Conservation (phyloP, 2,113 vertebrate genomes). For the Sapajus apella region DNA sequence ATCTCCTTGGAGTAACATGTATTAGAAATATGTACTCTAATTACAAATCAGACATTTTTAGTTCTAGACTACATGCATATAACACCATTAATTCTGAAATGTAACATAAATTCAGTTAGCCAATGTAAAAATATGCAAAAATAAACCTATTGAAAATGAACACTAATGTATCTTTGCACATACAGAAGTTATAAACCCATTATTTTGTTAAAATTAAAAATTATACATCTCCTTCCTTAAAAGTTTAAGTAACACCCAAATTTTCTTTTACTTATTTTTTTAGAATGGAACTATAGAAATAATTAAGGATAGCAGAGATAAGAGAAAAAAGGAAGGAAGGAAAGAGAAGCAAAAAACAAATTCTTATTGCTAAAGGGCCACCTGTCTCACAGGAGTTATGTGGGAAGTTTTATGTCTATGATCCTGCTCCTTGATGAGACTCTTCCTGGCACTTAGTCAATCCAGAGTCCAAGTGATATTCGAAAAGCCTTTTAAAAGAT, state of each 20-base stretch:
- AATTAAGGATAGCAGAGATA: neutral
- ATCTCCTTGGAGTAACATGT: neutral
- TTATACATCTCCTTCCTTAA: neutral
- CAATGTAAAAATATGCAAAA: neutral
- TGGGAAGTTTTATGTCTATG: neutral
- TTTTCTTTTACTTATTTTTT: neutral
- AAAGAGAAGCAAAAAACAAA: neutral
- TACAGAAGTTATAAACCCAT: neutral
- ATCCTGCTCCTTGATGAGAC: neutral
- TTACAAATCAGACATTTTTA: neutral
- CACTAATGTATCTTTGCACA: neutral
- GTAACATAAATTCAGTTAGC: neutral
- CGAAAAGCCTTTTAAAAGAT: neutral
- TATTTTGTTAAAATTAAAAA: constrained; percentile 17
- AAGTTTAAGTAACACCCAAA: neutral
- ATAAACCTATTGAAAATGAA: neutral
- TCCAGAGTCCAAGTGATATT: neutral
- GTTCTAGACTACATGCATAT: neutral
- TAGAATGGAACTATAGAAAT: neutral
- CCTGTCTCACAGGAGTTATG: neutral
- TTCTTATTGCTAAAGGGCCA: neutral
- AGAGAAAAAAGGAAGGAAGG: neutral
- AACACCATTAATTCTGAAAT: neutral
- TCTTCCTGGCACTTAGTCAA: neutral
- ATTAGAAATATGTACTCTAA: neutral